Evolutionary conservation across 2,797 vertebrate genomes (phyloP).

Genomic region (Champsocephalus esox): DNA sequence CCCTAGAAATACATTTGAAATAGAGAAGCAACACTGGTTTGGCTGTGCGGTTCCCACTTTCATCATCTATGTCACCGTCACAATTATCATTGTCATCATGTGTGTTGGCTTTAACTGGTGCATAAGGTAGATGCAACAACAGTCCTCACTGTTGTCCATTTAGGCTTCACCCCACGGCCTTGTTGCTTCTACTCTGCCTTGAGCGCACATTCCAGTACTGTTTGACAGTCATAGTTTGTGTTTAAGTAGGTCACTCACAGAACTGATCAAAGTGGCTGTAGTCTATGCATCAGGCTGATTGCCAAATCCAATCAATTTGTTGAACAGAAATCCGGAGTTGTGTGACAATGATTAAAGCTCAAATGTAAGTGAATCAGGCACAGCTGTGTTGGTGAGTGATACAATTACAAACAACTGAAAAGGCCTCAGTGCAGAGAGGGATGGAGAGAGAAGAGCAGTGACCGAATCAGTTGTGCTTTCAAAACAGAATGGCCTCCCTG

Average conservation of each 20-base stretch:
- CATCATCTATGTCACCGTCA: not conserved
- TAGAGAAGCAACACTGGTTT: slow-evolving; percentile 25
- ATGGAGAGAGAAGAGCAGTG: slow-evolving; percentile 32
- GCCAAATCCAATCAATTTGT: slow-evolving; percentile 56
- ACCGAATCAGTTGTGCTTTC: slow-evolving; percentile 60
- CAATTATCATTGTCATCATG: not conserved
- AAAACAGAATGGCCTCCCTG: slow-evolving; percentile 64
- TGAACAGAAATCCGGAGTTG: slow-evolving; percentile 47
- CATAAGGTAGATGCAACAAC: slow-evolving; percentile 8
- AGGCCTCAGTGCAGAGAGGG: slow-evolving; percentile 47
- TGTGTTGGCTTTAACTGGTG: not conserved
- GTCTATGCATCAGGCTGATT: slow-evolving; percentile 32
- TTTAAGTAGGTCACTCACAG: slow-evolving; percentile 27
- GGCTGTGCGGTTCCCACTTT: slow-evolving; percentile 29
- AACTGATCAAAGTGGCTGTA: slow-evolving; percentile 38
- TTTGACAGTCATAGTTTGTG: slow-evolving; percentile 19
- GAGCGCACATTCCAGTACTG: slow-evolving; percentile 22
- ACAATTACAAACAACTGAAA: slow-evolving; percentile 70
- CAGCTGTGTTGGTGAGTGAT: slow-evolving; percentile 32
- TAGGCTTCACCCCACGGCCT: not conserved
- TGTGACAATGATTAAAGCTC: slow-evolving; percentile 70
- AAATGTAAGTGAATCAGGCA: slow-evolving; percentile 46
- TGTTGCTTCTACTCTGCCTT: slow-evolving; percentile 1
- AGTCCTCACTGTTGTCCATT: not conserved
- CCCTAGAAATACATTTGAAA: slow-evolving; percentile 7